phyloP scores from a whole-genome alignment of 2,888 invertebrate genomes.

The Orthosia gothica region DNA sequence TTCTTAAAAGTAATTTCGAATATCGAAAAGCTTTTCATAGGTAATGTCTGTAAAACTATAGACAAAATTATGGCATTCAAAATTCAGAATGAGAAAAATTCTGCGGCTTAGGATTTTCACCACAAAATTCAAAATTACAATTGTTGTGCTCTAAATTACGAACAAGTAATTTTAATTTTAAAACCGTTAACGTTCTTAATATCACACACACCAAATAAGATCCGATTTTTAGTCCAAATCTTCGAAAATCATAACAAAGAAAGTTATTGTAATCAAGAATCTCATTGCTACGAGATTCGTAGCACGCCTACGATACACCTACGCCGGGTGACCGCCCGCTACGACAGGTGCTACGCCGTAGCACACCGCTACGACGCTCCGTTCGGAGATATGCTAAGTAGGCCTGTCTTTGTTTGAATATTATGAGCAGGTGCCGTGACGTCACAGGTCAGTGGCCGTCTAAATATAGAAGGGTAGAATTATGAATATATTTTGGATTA shows the following conservation, averaged over 20 bases:
- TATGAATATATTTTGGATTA: conserved; percentile 23
- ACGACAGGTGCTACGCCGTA: conserved; percentile 54
- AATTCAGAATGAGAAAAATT: too few relatives aligned
- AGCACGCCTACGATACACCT: conserved; percentile 53
- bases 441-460: conserved; percentile 31
- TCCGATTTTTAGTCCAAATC: too few relatives aligned
- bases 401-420: conserved; percentile 50
- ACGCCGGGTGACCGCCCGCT: conserved; percentile 45
- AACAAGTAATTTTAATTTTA: too few relatives aligned
- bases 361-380: conserved; percentile 56
- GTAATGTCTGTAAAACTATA: too few relatives aligned
- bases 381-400: conserved; percentile 55
- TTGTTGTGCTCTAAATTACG: too few relatives aligned
- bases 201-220: too few relatives aligned
- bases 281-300: conserved; percentile 32
- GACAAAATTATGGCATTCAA: too few relatives aligned
- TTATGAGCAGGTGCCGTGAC: conserved; percentile 40
- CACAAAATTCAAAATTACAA: too few relatives aligned
- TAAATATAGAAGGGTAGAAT: conserved; percentile 30
- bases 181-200: too few relatives aligned
- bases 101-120: too few relatives aligned
- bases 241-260: too few relatives aligned
- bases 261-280: background rate
- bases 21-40: too few relatives aligned
- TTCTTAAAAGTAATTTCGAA: background rate